phyloP scores from a whole-genome alignment of 2,888 invertebrate genomes.

The Taphrorychus bicolor region DNA sequence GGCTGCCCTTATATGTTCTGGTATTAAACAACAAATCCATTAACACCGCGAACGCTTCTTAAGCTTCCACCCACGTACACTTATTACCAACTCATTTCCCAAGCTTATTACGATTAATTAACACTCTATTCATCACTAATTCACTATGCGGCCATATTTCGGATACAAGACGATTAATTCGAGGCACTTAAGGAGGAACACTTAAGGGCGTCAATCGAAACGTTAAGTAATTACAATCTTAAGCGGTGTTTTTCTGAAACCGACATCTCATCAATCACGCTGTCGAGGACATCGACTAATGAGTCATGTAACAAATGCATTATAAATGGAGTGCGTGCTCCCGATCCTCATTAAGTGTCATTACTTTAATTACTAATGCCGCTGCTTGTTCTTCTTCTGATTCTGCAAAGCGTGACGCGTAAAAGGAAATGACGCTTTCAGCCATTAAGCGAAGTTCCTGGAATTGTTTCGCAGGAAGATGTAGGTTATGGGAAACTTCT shows the following conservation, averaged over 20 bases:
- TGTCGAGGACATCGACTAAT: slow-evolving; percentile 18
- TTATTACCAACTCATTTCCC: not conserved
- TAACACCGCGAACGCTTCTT: not conserved
- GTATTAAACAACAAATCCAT: no score
- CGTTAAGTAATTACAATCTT: slow-evolving; percentile 15
- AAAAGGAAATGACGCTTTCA: not conserved
- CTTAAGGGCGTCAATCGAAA: slow-evolving; percentile 7
- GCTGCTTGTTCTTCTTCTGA: not conserved
- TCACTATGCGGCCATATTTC: not conserved
- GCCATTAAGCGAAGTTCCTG: not conserved
- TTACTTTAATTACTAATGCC: slow-evolving; percentile 3
- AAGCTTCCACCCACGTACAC: not conserved
- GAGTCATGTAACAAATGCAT: slow-evolving; percentile 21
- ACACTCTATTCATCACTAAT: not conserved
- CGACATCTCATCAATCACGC: slow-evolving; percentile 22
- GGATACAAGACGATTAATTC: slow-evolving; percentile 9
- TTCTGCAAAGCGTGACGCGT: not conserved
- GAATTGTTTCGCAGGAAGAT: not conserved
- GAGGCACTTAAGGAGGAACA: slow-evolving; percentile 3
- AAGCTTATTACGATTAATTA: not conserved
- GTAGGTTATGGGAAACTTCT: no score
- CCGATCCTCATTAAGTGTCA: not conserved
- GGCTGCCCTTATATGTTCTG: no score
- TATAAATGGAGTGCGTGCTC: slow-evolving; percentile 17
- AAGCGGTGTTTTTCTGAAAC: slow-evolving; percentile 6